A percentile compares a stretch with the other conserved stretches of the same genome.
Evolutionary conservation across 2,888 invertebrate genomes (phyloP).

Genomic region (Cantharis rufa): DNA sequence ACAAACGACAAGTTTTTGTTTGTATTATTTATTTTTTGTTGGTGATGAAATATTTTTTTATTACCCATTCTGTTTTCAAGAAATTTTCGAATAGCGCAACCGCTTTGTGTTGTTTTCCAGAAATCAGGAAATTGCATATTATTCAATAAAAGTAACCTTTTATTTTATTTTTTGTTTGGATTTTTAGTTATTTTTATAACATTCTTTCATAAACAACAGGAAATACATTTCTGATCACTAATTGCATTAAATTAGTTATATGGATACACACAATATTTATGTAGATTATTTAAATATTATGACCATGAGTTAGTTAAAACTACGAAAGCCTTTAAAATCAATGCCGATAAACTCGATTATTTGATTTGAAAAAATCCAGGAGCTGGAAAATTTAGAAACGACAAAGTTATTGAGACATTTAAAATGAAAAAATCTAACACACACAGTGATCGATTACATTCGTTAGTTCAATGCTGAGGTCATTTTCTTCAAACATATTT

Average conservation of each 20-base stretch:
- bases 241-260: neutral
- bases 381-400: neutral
- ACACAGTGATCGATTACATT: no score
- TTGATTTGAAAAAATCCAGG: neutral
- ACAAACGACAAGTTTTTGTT: slow-evolving; percentile 14
- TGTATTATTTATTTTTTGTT: slow-evolving; percentile 1
- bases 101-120: slow-evolving; percentile 9
- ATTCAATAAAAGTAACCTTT: slow-evolving; percentile 10
- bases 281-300: neutral
- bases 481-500: no score
- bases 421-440: no score
- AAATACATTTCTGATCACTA: neutral
- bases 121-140: slow-evolving; percentile 11
- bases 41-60: neutral
- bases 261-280: neutral
- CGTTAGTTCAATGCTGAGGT: no score
- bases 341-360: neutral
- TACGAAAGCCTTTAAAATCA: neutral
- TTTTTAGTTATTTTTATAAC: neutral
- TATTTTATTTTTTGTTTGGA: slow-evolving; percentile 6
- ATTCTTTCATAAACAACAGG: neutral
- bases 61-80: neutral
- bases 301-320: neutral
- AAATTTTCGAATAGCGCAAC: neutral
- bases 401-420: neutral